phyloP scores from a whole-genome alignment of 2,888 invertebrate species.

The Encarsia formosa region DNA sequence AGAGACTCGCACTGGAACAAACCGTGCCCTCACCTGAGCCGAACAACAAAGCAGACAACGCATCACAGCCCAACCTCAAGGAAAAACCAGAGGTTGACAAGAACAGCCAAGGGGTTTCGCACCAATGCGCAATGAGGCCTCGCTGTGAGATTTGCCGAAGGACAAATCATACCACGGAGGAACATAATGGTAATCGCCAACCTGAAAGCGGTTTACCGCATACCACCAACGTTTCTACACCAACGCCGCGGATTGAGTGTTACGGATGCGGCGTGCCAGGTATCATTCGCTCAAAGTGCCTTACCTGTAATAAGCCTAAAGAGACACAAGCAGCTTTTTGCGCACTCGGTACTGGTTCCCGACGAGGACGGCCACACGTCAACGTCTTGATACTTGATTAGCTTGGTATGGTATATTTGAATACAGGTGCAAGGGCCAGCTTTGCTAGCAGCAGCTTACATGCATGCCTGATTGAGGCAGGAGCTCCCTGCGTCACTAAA shows the following conservation, averaged over 20 bases:
- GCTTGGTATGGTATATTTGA: neutral
- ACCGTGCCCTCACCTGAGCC: neutral
- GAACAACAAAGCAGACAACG: neutral
- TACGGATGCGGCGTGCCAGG: neutral
- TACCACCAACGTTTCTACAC: neutral
- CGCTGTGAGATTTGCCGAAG: neutral
- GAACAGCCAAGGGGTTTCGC: neutral
- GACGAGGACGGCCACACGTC: neutral
- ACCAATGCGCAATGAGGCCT: neutral
- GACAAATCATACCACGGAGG: neutral
- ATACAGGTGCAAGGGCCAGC: neutral
- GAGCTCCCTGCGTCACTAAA: neutral
- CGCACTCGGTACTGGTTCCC: neutral
- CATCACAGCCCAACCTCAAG: neutral
- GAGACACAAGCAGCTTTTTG: neutral
- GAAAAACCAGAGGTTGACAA: neutral
- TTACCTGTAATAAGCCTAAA: neutral
- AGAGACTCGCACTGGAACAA: neutral
- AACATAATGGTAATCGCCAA: too few relatives aligned
- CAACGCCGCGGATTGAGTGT: neutral
- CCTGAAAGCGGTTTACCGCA: neutral
- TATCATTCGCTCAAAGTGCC: too few relatives aligned
- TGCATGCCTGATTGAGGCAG: neutral
- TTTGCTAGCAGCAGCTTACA: neutral
- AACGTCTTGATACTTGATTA: neutral